These are phyloP conservation scores for Ictidomys tridecemlineatus DNA, from an alignment of 2,113 vertebrate genomes.

Conservation along the genomic window DNA sequence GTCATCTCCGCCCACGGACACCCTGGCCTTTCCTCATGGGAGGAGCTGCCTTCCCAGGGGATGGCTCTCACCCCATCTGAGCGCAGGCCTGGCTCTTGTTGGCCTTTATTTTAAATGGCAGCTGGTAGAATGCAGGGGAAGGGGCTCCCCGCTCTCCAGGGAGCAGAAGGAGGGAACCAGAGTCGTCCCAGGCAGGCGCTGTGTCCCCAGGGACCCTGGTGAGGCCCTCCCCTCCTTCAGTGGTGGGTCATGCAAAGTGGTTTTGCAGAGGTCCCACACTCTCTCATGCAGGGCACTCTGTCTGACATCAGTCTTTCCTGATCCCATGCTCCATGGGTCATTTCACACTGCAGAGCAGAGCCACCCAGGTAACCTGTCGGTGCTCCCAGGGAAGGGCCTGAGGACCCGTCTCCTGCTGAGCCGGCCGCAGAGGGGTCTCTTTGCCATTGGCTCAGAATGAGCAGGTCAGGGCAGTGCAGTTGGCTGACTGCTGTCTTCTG, in stretches of 20 bases:
- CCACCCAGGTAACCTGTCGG: not conserved
- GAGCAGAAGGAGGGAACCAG: not conserved
- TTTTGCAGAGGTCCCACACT: not conserved
- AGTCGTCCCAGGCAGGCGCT: too few relatives aligned
- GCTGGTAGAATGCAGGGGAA: not conserved
- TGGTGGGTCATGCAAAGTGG: not conserved
- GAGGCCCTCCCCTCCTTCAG: too few relatives aligned
- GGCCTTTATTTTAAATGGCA: not conserved
- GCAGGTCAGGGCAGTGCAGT: rapidly evolving
- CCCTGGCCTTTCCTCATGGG: too few relatives aligned
- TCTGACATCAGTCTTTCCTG: not conserved
- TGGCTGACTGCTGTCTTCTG: rapidly evolving
- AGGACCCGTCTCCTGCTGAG: not conserved
- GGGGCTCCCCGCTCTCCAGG: not conserved
- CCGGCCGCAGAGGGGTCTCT: rapidly evolving
- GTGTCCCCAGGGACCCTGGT: not conserved
- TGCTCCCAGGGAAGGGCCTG: not conserved
- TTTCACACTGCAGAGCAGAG: not conserved
- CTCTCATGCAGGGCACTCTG: rapidly evolving
- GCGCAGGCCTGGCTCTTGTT: not conserved
- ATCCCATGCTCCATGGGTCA: not conserved
- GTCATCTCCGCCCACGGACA: not conserved
- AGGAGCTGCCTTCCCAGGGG: not conserved
- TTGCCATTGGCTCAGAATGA: not conserved
- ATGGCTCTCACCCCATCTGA: not conserved